Percentiles rank a stretch among this genome's conserved stretches.
Evolutionary conservation across 1,140 invertebrate species (phyloP).

Genomic region (Leptinotarsa texana): DNA sequence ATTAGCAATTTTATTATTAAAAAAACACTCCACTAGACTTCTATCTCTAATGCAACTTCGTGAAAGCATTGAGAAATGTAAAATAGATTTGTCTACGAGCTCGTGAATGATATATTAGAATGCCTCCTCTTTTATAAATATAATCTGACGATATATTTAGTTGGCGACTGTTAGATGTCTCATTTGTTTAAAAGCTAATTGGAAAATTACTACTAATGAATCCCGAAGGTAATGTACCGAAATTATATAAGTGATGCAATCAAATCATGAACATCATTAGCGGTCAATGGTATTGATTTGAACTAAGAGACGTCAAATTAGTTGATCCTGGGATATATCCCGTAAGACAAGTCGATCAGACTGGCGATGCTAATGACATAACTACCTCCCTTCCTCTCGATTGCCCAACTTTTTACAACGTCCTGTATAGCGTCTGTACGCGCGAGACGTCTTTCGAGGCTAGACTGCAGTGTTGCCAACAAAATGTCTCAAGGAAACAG

Average conservation of each 20-base stretch:
- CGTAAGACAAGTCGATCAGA: conserved; percentile 15
- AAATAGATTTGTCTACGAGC: too few species aligned
- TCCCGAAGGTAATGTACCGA: background rate
- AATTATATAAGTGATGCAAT: conserved; percentile 1
- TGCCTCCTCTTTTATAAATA: too few species aligned
- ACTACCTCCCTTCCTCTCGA: background rate
- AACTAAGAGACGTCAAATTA: conserved; percentile 15
- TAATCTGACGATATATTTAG: too few species aligned
- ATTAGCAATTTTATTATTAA: too few species aligned
- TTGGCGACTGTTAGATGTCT: too few species aligned
- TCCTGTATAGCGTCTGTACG: background rate
- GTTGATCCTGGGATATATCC: background rate
- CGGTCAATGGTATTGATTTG: conserved; percentile 6
- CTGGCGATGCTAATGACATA: conserved; percentile 8
- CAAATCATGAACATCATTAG: background rate
- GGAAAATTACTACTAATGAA: background rate
- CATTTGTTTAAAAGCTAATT: too few species aligned
- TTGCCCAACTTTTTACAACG: background rate
- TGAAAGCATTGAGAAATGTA: too few species aligned
- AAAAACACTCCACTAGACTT: too few species aligned
- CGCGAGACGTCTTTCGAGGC: background rate
- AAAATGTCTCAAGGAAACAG: too few species aligned
- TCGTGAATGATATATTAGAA: too few species aligned
- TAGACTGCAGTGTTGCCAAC: too few species aligned
- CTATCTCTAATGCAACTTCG: too few species aligned